phyloP scores from a whole-genome alignment of 2,888 invertebrate species.

The Nomada fabriciana region DNA sequence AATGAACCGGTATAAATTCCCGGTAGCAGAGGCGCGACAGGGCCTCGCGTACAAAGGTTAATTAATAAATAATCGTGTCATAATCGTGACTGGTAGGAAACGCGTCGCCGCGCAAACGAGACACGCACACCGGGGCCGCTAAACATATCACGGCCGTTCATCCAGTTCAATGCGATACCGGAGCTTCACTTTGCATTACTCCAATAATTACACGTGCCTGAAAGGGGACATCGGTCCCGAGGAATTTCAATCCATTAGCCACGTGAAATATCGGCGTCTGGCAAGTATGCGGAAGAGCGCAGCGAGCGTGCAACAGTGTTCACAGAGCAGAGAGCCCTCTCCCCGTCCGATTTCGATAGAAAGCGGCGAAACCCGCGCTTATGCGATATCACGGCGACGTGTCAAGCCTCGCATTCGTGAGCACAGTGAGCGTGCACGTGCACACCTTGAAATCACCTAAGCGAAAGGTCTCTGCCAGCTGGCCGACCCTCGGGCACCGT shows the following conservation, averaged over 20 bases:
- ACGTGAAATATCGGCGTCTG: constrained; percentile 53
- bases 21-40: constrained; percentile 3
- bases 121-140: neutral
- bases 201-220: constrained; percentile 26
- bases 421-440: constrained; percentile 62
- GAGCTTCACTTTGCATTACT: constrained; percentile 22
- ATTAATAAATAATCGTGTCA: constrained; percentile 55
- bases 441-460: constrained; percentile 69
- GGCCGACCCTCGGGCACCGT: constrained; percentile 61
- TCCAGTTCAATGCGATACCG: constrained; percentile 13
- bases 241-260: constrained; percentile 54
- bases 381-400: constrained; percentile 73
- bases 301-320: constrained; percentile 8
- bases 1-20: constrained; percentile 26
- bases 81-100: constrained; percentile 44
- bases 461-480: constrained; percentile 70
- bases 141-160: constrained; percentile 19
- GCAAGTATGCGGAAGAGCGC: constrained; percentile 67
- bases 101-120: constrained; percentile 14
- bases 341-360: constrained; percentile 71
- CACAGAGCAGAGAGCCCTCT: constrained; percentile 3
- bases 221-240: constrained; percentile 1
- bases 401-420: constrained; percentile 65
- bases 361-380: constrained; percentile 50
- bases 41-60: constrained; percentile 29